Evolutionary conservation across 2,797 vertebrate species (phyloP), one percentile per base, ranked within the genome.

Genomic region (Oophaga sylvatica): DNA sequence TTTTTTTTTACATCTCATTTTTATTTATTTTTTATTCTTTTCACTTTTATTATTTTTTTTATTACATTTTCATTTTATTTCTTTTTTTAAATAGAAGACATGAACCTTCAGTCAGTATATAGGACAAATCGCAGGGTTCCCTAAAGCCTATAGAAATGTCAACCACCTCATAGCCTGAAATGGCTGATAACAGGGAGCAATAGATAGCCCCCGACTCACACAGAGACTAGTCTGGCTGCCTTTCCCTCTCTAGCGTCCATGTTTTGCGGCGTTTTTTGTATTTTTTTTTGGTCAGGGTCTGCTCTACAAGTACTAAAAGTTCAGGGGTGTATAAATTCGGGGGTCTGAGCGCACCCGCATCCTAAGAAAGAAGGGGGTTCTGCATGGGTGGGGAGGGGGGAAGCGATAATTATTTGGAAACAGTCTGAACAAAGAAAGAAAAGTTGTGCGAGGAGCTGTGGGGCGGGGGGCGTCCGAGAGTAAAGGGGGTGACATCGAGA

Each of bases 281-380:
- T 9, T 22, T 20, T 19, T 41, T 65, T 65, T n/a, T 16, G 1
- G 63, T n/a, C 63, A 26, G 22, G 1, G 26, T 26, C 63, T 5
- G 60, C 22, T 73, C 70, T 73, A 20, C 48, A 71, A 75, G 48
- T 48, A 26, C 13, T 35, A 13, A 62, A n/a, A 77, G 75, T 77
- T 80, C 56, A 80, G 6, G 9, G 78, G 78, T 80, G 57, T 80
- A 26, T 29, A 41, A 11, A 80, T 80, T 80, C 57, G 5, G 56
- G 59, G 78, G 60, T 29, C 20, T 5, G 59, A 31, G 26, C 8
- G 53, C 22, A 29, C 0, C 48, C 4, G 8, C 35, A 3, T 41
- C 35, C 2, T 31, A 13, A 10, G 31, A 5, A 70, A 2, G 10
- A 16, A 20, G 6, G 48, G 75, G 41, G 56, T 57, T 57, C 75